Evolutionary conservation across 1,140 invertebrate species (phyloP).

Genomic region (Halesus radiatus): DNA sequence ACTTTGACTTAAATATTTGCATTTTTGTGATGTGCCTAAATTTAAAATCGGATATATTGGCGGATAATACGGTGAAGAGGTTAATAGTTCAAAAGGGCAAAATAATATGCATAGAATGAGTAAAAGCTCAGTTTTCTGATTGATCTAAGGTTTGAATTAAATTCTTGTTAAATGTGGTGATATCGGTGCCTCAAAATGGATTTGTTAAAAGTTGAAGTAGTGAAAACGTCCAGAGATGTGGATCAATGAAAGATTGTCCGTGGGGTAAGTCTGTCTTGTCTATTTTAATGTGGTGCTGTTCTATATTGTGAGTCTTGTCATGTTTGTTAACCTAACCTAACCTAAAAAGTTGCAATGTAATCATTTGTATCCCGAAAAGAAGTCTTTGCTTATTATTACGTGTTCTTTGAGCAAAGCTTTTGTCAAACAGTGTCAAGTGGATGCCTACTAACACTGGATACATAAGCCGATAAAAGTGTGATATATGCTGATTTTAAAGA

Average conservation of each 20-base stretch:
- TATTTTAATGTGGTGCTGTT: constrained; percentile 34
- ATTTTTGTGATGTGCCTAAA: too few relatives aligned
- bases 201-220: constrained; percentile 2
- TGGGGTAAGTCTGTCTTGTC: not conserved
- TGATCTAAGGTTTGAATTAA: constrained; percentile 62
- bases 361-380: not conserved
- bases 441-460: too few relatives aligned
- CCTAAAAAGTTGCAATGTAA: too few relatives aligned
- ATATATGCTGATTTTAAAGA: too few relatives aligned
- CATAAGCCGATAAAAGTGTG: too few relatives aligned
- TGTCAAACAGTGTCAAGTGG: too few relatives aligned
- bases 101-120: too few relatives aligned
- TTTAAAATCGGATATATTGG: too few relatives aligned
- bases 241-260: not conserved
- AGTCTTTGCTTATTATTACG: not conserved
- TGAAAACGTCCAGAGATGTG: constrained; percentile 24
- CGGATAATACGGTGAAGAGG: too few relatives aligned
- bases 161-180: constrained; percentile 24
- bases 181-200: constrained; percentile 28
- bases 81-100: too few relatives aligned
- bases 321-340: too few relatives aligned
- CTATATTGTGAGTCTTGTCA: not conserved
- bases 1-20: too few relatives aligned
- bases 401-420: not conserved
- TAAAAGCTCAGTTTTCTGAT: not conserved